Evolutionary conservation across 2,888 invertebrate genomes (phyloP).

Genomic region (Balanococcus diminutus): DNA sequence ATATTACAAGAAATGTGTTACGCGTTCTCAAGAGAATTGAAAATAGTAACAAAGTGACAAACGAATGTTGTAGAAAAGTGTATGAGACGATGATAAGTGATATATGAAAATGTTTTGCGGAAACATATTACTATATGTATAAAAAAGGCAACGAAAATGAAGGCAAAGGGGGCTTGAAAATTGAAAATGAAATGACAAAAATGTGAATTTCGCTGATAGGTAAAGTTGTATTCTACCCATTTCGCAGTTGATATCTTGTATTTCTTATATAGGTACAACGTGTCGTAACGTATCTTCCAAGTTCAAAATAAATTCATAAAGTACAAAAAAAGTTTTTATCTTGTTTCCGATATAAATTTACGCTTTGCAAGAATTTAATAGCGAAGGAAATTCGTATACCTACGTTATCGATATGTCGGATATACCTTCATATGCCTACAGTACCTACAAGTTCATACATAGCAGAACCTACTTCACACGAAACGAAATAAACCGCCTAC

Average conservation of each 20-base stretch:
- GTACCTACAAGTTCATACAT: no score
- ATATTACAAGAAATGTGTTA: constrained; percentile 32
- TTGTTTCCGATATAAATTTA: constrained; percentile 11
- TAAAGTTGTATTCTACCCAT: neutral
- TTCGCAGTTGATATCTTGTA: neutral
- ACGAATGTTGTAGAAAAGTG: constrained; percentile 38
- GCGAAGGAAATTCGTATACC: neutral
- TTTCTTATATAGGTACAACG: neutral
- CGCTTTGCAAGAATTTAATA: neutral
- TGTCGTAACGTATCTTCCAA: neutral
- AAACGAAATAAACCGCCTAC: neutral
- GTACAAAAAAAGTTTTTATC: neutral
- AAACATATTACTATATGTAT: neutral
- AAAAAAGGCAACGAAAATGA: constrained; percentile 32
- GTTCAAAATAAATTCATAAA: constrained; percentile 1
- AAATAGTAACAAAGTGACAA: constrained; percentile 41
- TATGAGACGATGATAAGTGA: constrained; percentile 41
- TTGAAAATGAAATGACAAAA: constrained; percentile 36
- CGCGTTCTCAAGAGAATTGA: constrained; percentile 23
- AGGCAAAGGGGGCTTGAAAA: constrained; percentile 4
- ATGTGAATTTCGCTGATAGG: constrained; percentile 17
- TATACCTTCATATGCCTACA: neutral
- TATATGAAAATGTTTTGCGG: constrained; percentile 28
- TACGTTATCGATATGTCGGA: neutral
- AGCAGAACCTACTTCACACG: neutral